These are phyloP conservation scores for Coilia nasus DNA, from an alignment of 2,797 vertebrate species.

Conservation along the genomic window DNA sequence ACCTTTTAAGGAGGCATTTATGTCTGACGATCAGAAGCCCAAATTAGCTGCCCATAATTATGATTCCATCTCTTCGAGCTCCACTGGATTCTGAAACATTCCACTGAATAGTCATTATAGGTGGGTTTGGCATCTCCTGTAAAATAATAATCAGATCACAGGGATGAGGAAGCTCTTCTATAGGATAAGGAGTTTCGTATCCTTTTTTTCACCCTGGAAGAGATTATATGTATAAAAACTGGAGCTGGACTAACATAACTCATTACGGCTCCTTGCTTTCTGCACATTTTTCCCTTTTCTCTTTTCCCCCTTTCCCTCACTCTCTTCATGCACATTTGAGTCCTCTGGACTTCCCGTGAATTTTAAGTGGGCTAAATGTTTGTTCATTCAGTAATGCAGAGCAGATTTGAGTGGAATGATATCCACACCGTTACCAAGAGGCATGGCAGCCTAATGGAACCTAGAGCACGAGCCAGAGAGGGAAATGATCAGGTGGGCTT, in stretches of 20 bases:
- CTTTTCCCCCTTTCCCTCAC: conserved; percentile 5
- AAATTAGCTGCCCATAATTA: conserved; percentile 67
- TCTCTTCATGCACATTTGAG: conserved; percentile 59
- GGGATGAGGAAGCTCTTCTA: conserved; percentile 64
- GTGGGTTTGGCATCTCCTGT: conserved; percentile 63
- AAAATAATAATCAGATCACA: conserved; percentile 72
- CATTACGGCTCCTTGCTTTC: conserved; percentile 51
- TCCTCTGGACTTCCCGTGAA: conserved; percentile 63
- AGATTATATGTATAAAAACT: conserved; percentile 69
- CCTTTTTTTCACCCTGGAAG: conserved; percentile 60
- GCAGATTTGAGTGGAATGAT: conserved; percentile 56
- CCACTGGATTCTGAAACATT: conserved; percentile 67
- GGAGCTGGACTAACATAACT: conserved; percentile 65
- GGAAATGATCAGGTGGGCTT: conserved; percentile 5
- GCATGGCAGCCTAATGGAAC: background rate
- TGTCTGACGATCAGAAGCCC: background rate
- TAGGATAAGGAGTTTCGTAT: conserved; percentile 67
- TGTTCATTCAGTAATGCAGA: conserved; percentile 63
- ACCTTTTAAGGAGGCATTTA: conserved; percentile 47
- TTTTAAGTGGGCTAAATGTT: conserved; percentile 60
- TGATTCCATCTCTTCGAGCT: conserved; percentile 67
- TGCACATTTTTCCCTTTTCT: conserved; percentile 48
- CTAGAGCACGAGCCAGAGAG: background rate
- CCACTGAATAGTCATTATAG: conserved; percentile 67
- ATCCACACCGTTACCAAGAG: conserved; percentile 25